These are phyloP conservation scores for Liparis tanakae DNA, from an alignment of 2,797 vertebrate species.

Conservation along the genomic window DNA sequence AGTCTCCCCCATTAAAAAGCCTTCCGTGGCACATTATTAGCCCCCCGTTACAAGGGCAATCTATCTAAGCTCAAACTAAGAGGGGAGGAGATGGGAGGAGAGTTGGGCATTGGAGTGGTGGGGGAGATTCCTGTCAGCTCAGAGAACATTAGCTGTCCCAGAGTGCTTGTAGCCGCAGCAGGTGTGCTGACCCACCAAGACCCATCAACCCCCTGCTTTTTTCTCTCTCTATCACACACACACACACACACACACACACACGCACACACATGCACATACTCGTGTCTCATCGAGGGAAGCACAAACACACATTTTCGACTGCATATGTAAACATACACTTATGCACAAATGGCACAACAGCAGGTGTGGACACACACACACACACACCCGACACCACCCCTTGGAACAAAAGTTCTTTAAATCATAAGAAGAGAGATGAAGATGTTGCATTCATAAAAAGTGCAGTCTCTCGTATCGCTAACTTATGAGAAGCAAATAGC, in stretches of 20 bases:
- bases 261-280: constrained; percentile 32
- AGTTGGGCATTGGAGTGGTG: constrained; percentile 60
- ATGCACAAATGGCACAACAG: constrained; percentile 42
- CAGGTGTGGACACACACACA: constrained; percentile 3
- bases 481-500: constrained; percentile 59
- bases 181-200: constrained; percentile 86
- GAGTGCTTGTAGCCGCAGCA: constrained; percentile 87
- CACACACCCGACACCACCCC: constrained; percentile 25
- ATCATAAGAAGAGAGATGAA: constrained; percentile 42
- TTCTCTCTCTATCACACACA: constrained; percentile 20
- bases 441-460: constrained; percentile 67
- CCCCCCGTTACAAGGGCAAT: constrained; percentile 85
- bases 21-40: constrained; percentile 84
- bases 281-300: constrained; percentile 41
- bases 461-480: constrained; percentile 34
- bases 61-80: constrained; percentile 78
- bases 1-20: constrained; percentile 84
- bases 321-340: constrained; percentile 36
- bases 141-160: constrained; percentile 84
- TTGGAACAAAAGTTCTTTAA: constrained; percentile 39
- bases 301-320: constrained; percentile 41
- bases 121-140: constrained; percentile 85
- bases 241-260: constrained; percentile 32
- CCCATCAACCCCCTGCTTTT: constrained; percentile 76
- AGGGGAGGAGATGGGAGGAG: constrained; percentile 66